Evolutionary conservation across 2,113 vertebrate genomes (phyloP).

Genomic region (Silurus glanis): DNA sequence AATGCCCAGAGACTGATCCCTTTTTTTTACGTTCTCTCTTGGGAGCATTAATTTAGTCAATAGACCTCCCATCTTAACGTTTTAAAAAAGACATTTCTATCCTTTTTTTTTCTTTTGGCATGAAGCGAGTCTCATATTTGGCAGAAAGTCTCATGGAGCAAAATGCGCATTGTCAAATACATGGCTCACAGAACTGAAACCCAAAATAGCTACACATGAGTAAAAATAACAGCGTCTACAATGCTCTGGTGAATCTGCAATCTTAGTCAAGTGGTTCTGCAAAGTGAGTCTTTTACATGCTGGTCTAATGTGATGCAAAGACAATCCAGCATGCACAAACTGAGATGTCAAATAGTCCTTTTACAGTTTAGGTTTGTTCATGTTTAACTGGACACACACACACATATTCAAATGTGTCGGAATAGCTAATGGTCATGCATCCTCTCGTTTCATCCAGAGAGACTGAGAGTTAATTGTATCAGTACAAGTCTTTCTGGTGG

Average conservation of each 20-base stretch:
- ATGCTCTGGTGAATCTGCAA: neutral
- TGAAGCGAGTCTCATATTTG: neutral
- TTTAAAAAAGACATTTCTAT: neutral
- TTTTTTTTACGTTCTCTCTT: conserved; percentile 15
- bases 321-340: neutral
- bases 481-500: conserved; percentile 62
- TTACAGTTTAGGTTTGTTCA: conserved; percentile 48
- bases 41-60: conserved; percentile 27
- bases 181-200: neutral
- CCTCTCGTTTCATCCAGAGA: conserved; percentile 45
- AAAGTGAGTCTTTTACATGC: neutral
- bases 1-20: neutral
- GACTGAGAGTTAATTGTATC: conserved; percentile 67
- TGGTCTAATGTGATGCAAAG: neutral
- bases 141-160: neutral
- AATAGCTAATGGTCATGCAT: conserved; percentile 53
- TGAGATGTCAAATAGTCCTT: neutral
- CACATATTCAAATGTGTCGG: conserved; percentile 52
- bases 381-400: conserved; percentile 41
- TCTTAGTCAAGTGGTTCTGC: neutral
- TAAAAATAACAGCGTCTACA: neutral
- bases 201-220: neutral
- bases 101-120: conserved; percentile 14
- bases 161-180: neutral
- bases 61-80: conserved; percentile 14